phyloP scores from a whole-genome alignment of 2,888 invertebrate species.

The Pollenia angustigena region DNA sequence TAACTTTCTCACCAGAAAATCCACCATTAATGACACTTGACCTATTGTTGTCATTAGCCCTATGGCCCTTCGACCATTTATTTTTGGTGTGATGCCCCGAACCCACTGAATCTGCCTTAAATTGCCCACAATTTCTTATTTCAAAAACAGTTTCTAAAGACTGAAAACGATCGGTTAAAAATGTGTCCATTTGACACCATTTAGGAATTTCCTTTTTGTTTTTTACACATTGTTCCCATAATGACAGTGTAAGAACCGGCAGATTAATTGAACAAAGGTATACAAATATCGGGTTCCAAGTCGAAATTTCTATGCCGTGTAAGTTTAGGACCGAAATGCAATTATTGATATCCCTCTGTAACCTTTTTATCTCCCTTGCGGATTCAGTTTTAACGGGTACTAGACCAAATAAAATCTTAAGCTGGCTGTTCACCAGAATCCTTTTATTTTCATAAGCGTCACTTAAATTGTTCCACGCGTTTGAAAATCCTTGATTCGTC shows the following conservation, averaged over 20 bases:
- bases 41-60: too few relatives aligned
- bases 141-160: neutral
- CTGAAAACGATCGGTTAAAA: neutral
- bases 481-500: too few relatives aligned
- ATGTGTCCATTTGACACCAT: conserved; percentile 1
- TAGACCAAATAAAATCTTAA: too few relatives aligned
- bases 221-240: neutral
- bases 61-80: too few relatives aligned
- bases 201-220: neutral
- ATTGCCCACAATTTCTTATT: too few relatives aligned
- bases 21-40: too few relatives aligned
- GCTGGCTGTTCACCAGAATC: too few relatives aligned
- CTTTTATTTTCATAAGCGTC: too few relatives aligned
- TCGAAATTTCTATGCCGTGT: neutral
- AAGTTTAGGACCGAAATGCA: neutral
- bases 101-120: too few relatives aligned
- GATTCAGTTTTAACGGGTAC: neutral
- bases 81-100: too few relatives aligned
- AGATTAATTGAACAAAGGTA: neutral
- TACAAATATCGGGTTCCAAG: conserved; percentile 7
- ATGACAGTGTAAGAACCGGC: neutral
- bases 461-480: too few relatives aligned
- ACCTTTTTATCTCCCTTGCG: neutral
- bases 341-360: neutral
- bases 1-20: neutral